Base-by-base conservation (phyloP, 2,888 invertebrate genomes). In the Oligia latruncula region DNA sequence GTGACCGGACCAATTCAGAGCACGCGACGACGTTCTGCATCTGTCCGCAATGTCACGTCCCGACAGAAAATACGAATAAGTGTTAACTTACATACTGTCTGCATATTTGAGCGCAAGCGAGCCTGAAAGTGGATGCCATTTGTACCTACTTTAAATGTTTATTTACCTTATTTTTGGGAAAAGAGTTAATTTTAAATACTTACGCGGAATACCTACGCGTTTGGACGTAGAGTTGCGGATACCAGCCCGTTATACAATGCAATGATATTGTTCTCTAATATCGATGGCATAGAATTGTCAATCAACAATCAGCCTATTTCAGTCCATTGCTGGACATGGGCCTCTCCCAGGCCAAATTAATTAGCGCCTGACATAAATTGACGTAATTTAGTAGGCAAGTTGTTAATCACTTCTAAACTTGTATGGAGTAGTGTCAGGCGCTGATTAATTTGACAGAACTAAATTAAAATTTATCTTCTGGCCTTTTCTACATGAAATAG, bases 41-140 rank as follows among this genome's bases (percentile, higher is more conserved):
- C 77, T 65, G 71, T 67, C 66, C 65, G 60, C 72, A 75, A 49
- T 35, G 82, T 85, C 85, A 82, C 84, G 85, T 84, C 52, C 49
- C 9, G 40, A 65, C 35, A 58, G 73, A 70, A 72, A 75, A 75
- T 74, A 70, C 80, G 71, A 74, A 84, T 81, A 77, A 82, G 79
- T 84, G 82, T 78, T 71, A 85, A 79, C 74, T 73, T 68, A 85
- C 67, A 79, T 71, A 82, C 76, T 80, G 83, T 77, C 74, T 80
- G 74, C 80, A 83, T 82, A 76, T 85, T 79, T 76, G 71, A 79
- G 76, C 23, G 49, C 65, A 29, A 71, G 74, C 20, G 55, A 80
- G 68, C 64, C n/a, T 74, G 83, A 74, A 73, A 80, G 40, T 29
- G 71, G 65, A 72, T 58, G 52, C 23, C 60, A 60, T 66, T 83